Evolutionary conservation across 2,113 vertebrate genomes (phyloP), one percentile per base, ranked within the genome.

Genomic region (Callipepla squamata): DNA sequence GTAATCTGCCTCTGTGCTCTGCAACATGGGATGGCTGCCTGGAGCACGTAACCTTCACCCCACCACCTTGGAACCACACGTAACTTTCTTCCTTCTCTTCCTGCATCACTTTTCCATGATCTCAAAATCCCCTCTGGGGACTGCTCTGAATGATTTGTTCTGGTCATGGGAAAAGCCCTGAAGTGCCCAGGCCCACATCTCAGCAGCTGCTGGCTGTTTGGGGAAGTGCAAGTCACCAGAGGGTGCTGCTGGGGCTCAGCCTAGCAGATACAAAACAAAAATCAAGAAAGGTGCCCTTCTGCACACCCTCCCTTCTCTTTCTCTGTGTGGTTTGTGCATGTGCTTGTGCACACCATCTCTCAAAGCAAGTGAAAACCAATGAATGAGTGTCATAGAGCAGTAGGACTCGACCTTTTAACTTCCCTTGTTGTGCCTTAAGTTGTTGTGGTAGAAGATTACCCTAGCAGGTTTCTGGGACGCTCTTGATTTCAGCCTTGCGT

Each of bases 141-240:
- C 73, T 74, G 88, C 47, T 88, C 63, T 83, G 57, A 80, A 59
- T 63, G 16, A 57, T 85, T 92, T 84, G 78, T 90, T 86, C 34
- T 48, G 63, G 25, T 44, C 73, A 69, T 12, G 44, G 62, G 47
- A 81, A 68, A 87, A 83, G 28, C 57, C 55, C 25, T 80, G 80
- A 47, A 80, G 47, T 61, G 14, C 20, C 47, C 73, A 78, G 0
- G 8, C 23, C 9, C 51, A 59, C 28, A 62, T 25, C n/a, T 62
- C 32, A n/a, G 55, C 8, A 14, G 8, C 50, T 59, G 47, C 76
- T 83, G 48, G 32, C 65, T 83, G 79, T 17, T 38, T 59, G 88
- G 96, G 68, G 67, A 38, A 88, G 65, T 63, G 51, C 65, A 36
- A 82, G 61, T 93, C 90, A 95, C 87, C 95, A 93, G 92, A 96